Base-by-base conservation (phyloP, 2,113 vertebrate genomes). In the Carassius auratus region DNA sequence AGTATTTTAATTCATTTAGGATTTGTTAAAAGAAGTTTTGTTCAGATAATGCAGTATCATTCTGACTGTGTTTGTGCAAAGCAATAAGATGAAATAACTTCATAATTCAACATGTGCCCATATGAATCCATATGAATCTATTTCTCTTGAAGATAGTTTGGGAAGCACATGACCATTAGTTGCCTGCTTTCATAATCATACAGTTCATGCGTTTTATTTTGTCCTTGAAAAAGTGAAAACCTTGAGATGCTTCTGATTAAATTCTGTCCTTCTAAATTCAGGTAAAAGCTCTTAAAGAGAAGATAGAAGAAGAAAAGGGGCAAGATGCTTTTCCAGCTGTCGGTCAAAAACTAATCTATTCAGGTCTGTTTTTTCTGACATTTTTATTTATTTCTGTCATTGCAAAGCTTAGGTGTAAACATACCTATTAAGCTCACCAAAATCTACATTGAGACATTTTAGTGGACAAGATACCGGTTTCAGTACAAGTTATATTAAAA, bases 291-390 rank as follows among this genome's bases (percentile, higher is more conserved):
- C 90, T 95, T 61, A 95, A 95, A 88, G 90, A 94, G 86, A 94
- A 94, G 88, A 95, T 95, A 26, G 93, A 94, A 50, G 87, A 89
- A 42, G 91, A 95, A 68, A 91, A 91, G 89, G 95, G 95, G n/a
- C 92, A 92, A 87, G 94, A 95, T 88, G 88, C 86, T 2, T 95
- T 94, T 90, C 95, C 95, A 55, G 88, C 91, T 30, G 81, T 86
- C 2, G 95, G 94, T 84, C 95, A 94, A 86, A 95, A 95, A 86
- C 93, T 95, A 13, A 95, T 95, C 86, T 95, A 95, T 91, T 93
- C 95, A 93, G 95, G 95, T 95, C 21, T 76, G n/a, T 88, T 62
- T 77, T n/a, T n/a, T 83, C 13, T 26, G 3, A 5, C 50, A 71
- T 68, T 1, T 76, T 1, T 61, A n/a, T 30, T 30, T 19, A 69